Conservation (phyloP, 2,888 invertebrate species). For the Tipula unca region DNA sequence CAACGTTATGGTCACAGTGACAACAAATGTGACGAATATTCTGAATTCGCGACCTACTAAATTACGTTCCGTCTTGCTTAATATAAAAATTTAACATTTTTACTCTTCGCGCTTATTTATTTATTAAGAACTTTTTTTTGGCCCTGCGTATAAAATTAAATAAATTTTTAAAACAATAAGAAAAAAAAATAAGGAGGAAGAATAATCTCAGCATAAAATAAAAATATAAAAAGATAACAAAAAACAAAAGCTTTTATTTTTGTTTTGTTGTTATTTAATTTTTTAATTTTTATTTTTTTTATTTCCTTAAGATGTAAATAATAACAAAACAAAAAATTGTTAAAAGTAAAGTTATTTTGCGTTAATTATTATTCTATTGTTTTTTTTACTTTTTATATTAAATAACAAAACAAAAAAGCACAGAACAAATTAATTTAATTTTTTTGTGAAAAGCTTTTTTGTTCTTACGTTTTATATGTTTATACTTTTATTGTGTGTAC, state of each 20-base stretch:
- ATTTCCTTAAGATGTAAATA: background rate
- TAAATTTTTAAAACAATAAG: no score
- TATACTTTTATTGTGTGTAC: background rate
- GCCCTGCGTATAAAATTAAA: no score
- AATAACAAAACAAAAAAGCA: background rate
- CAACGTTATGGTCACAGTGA: no score
- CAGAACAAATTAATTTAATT: background rate
- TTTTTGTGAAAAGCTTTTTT: background rate
- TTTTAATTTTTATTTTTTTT: background rate
- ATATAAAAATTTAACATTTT: no score
- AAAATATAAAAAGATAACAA: background rate
- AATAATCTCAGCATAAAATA: background rate
- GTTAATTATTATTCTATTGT: slow-evolving; percentile 14
- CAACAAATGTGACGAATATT: no score
- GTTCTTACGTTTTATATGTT: background rate
- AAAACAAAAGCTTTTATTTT: background rate
- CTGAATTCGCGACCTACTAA: no score
- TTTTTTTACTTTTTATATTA: background rate
- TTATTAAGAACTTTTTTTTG: no score
- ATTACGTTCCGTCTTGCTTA: no score
- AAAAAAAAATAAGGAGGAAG: no score
- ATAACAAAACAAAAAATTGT: background rate
- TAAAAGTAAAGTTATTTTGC: background rate
- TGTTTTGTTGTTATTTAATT: background rate
- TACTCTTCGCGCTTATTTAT: no score